Conservation (phyloP, 2,113 vertebrate genomes). For the Tragelaphus scriptus region DNA sequence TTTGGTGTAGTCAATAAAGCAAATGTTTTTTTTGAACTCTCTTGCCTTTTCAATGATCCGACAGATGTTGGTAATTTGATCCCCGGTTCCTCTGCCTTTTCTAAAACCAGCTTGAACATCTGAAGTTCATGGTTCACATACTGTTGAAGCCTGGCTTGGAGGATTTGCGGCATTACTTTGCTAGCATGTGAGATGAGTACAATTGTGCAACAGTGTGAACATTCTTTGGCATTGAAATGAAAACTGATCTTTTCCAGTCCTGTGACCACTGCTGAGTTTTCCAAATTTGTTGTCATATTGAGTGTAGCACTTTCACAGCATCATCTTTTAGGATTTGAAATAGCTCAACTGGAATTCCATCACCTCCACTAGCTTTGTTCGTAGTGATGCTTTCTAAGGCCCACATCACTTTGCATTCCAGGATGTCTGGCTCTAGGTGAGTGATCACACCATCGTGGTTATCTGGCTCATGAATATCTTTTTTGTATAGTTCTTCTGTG, state of each 20-base stretch:
- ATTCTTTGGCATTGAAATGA: background rate
- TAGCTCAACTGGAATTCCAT: background rate
- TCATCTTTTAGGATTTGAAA: background rate
- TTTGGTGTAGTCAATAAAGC: background rate
- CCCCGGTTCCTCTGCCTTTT: background rate
- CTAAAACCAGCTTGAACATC: background rate
- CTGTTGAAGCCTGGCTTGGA: background rate
- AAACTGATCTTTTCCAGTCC: background rate
- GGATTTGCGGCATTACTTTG: background rate
- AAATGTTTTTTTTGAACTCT: background rate
- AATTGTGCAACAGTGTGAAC: background rate
- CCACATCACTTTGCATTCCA: background rate
- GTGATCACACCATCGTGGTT: background rate
- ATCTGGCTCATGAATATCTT: background rate
- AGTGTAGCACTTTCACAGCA: background rate
- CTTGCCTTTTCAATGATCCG: background rate
- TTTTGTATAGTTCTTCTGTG: background rate
- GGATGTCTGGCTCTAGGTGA: background rate
- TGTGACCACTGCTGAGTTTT: background rate
- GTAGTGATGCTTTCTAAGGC: background rate
- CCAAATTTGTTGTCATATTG: background rate
- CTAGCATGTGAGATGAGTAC: background rate
- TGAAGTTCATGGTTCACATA: background rate
- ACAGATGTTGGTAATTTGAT: background rate
- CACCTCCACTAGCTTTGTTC: background rate